These are phyloP conservation scores for Ophiothrix spiculata DNA, from an alignment of 35 echinoderm and acorn worm species.

Conservation along the genomic window DNA sequence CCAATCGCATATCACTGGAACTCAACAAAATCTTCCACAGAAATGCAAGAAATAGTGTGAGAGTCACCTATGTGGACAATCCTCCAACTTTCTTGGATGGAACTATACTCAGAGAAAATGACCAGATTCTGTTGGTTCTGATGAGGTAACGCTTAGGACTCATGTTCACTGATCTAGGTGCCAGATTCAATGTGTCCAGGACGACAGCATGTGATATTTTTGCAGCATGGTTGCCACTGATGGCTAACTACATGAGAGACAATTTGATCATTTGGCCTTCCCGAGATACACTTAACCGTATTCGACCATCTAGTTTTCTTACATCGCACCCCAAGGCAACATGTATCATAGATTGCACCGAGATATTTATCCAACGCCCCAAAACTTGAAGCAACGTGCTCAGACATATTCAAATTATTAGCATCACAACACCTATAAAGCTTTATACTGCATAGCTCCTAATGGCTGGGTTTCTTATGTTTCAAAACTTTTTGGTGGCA, in stretches of 20 bases:
- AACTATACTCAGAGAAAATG: too few relatives aligned
- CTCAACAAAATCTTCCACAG: too few relatives aligned
- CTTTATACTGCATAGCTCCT: conserved; percentile 27
- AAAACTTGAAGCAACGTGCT: conserved; percentile 1
- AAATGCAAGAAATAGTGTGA: too few relatives aligned
- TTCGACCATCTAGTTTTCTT: background rate
- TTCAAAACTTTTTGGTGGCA: conserved; percentile 52
- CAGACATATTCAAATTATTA: conserved; percentile 40
- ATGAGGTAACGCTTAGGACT: background rate
- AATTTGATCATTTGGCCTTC: background rate
- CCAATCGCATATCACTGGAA: too few relatives aligned
- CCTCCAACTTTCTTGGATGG: too few relatives aligned
- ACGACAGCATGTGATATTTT: background rate
- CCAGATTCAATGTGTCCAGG: background rate
- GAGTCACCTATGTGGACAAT: too few relatives aligned
- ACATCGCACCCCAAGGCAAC: background rate
- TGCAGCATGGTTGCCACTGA: background rate
- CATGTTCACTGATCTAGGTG: background rate
- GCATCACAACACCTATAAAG: conserved; percentile 41
- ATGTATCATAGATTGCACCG: background rate
- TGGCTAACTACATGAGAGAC: background rate
- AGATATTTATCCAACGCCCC: background rate
- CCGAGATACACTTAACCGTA: background rate
- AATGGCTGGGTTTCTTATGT: conserved; percentile 55
- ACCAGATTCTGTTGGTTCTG: background rate